Evolutionary conservation across 2,888 invertebrate species (phyloP).

Genomic region (Morpho deidamia): DNA sequence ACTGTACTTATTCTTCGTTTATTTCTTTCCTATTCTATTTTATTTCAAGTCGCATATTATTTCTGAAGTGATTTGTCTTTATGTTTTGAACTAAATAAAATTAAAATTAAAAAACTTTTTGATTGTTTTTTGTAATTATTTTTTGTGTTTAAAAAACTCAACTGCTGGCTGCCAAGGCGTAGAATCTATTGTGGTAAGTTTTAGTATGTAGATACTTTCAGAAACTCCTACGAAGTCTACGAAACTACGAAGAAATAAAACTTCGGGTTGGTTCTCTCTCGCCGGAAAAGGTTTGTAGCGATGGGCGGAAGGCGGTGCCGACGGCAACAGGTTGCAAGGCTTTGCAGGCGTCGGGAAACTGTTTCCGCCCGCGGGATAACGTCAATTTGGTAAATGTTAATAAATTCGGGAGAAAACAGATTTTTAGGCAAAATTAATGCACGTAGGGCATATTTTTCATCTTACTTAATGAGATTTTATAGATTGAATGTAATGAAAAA

Average conservation of each 20-base stretch:
- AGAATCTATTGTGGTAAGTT: slow-evolving; percentile 31
- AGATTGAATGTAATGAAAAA: too few species aligned
- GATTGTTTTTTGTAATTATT: slow-evolving; percentile 49
- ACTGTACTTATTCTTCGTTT: slow-evolving; percentile 47
- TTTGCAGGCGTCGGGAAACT: slow-evolving; percentile 39
- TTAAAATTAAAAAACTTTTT: slow-evolving; percentile 24
- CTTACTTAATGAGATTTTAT: too few species aligned
- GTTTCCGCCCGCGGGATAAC: slow-evolving; percentile 46
- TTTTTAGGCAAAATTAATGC: slow-evolving; percentile 31
- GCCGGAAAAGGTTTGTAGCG: slow-evolving; percentile 32
- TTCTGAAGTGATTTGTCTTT: slow-evolving; percentile 53
- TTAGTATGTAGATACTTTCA: slow-evolving; percentile 21
- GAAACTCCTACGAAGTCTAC: slow-evolving; percentile 7
- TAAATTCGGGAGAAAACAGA: slow-evolving; percentile 55
- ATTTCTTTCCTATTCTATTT: slow-evolving; percentile 43
- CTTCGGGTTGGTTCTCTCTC: slow-evolving; percentile 1
- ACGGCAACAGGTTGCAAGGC: slow-evolving; percentile 70
- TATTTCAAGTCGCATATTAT: slow-evolving; percentile 41
- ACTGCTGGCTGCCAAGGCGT: slow-evolving; percentile 20
- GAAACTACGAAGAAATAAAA: slow-evolving; percentile 11
- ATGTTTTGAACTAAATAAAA: slow-evolving; percentile 33
- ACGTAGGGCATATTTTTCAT: neutral
- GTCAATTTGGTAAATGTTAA: slow-evolving; percentile 63
- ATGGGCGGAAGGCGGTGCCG: slow-evolving; percentile 76
- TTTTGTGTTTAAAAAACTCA: slow-evolving; percentile 48